Evolutionary conservation across 2,113 vertebrate species (phyloP).

Genomic region (Marcusenius ussheri): DNA sequence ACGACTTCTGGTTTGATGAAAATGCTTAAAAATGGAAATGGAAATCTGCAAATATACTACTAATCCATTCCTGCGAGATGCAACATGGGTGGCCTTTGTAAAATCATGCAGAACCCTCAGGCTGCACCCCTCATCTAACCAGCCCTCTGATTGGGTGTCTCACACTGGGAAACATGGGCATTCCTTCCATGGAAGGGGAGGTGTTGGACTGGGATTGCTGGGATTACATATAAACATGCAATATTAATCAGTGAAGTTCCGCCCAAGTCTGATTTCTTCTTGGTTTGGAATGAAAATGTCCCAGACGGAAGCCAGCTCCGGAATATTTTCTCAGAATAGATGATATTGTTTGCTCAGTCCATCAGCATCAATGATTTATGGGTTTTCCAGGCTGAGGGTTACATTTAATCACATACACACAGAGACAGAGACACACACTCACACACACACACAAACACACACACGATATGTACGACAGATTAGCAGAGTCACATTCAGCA

Average conservation of each 20-base stretch:
- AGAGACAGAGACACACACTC: not conserved
- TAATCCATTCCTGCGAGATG: not conserved
- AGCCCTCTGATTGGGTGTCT: not conserved
- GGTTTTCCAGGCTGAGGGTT: not conserved
- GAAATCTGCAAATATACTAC: not conserved
- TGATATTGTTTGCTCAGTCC: not conserved
- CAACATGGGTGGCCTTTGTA: not conserved
- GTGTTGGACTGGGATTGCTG: not conserved
- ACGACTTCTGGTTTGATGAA: not conserved
- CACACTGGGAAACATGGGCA: not conserved
- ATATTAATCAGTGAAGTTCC: constrained; percentile 30
- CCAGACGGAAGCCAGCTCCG: too few relatives aligned
- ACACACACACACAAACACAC: not conserved
- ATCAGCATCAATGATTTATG: not conserved
- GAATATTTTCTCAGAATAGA: not conserved
- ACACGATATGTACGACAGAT: not conserved
- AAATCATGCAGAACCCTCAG: not conserved
- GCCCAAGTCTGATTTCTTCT: constrained; percentile 19
- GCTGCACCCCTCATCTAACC: not conserved
- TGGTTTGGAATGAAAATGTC: not conserved
- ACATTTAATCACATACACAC: not conserved
- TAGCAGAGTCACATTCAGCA: not conserved
- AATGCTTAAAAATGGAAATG: not conserved
- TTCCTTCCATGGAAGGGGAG: not conserved
- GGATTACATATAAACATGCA: constrained; percentile 13